phyloP scores from a whole-genome alignment of 2,113 vertebrate genomes.

The Apus apus region DNA sequence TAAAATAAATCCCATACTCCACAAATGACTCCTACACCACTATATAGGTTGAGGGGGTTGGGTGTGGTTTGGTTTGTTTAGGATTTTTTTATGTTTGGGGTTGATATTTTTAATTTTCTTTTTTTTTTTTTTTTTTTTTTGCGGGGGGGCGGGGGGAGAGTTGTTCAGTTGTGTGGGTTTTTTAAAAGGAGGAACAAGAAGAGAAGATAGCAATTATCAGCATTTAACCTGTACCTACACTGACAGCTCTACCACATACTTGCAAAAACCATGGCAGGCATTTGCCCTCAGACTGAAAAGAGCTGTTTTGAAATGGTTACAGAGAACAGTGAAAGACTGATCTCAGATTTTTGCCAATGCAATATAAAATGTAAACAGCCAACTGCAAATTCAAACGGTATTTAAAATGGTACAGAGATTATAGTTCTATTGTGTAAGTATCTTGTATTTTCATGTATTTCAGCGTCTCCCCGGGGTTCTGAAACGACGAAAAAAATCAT shows the following conservation, averaged over 20 bases:
- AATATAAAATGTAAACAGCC: background rate
- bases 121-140: too few relatives aligned
- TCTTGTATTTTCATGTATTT: background rate
- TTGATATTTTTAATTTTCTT: too few relatives aligned
- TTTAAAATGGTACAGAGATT: background rate
- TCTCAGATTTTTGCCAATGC: background rate
- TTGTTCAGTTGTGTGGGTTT: background rate
- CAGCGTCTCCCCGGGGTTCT: background rate
- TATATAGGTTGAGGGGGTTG: background rate
- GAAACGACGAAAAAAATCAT: background rate
- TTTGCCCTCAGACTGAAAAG: too few relatives aligned
- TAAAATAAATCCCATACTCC: background rate
- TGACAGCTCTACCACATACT: background rate
- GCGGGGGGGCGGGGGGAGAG: accelerated
- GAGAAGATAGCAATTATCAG: background rate
- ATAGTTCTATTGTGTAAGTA: background rate
- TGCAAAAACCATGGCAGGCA: background rate
- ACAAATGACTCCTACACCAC: too few relatives aligned
- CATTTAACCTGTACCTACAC: background rate
- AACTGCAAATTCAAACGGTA: background rate
- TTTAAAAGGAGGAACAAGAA: background rate
- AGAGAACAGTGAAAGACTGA: background rate
- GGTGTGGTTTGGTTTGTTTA: too few relatives aligned
- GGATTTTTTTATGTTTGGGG: too few relatives aligned
- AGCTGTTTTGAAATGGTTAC: background rate